A percentile compares a stretch with the other conserved stretches of the same genome.
These are phyloP conservation scores for Capitulum mitella DNA, from an alignment of 2,888 invertebrate species.

Conservation along the genomic window DNA sequence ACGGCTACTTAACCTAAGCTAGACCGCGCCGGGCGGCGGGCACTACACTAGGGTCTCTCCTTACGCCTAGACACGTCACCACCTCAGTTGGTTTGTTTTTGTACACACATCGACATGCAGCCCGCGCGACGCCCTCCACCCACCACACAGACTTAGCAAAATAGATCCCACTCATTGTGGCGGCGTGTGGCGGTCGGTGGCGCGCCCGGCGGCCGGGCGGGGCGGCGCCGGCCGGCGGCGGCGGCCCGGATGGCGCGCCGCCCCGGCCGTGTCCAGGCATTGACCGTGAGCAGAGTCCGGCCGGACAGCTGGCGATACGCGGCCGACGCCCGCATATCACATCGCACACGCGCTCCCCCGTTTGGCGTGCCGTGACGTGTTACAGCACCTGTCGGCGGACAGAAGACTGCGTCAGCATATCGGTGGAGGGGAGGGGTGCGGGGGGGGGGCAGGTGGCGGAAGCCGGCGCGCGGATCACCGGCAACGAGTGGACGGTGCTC, in stretches of 20 bases:
- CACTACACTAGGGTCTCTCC: constrained; percentile 17
- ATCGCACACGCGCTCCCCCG: not conserved
- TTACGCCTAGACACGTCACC: constrained; percentile 7
- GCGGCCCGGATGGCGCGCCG: not conserved
- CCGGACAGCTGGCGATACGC: not conserved
- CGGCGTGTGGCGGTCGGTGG: not conserved
- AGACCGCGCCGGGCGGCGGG: not conserved
- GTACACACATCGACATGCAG: constrained; percentile 21
- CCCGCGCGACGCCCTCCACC: not conserved
- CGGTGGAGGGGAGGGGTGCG: too few relatives aligned
- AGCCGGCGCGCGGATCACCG: too few relatives aligned
- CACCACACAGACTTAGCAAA: constrained; percentile 20
- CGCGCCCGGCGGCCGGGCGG: not conserved
- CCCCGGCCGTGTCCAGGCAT: not conserved
- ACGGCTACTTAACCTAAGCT: constrained; percentile 25
- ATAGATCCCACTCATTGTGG: not conserved
- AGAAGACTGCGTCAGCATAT: not conserved
- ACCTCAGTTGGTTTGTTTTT: not conserved
- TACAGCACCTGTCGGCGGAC: constrained; percentile 7
- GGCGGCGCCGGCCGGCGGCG: not conserved
- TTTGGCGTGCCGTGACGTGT: not conserved
- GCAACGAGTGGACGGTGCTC: too few relatives aligned
- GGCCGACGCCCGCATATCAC: constrained; percentile 11
- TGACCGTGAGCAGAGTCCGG: not conserved
- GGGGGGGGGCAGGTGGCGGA: too few relatives aligned